Evolutionary conservation across 1,140 invertebrate species (phyloP), one percentile per base, ranked within the genome.

Genomic region (Thaumetopoea pityocampa): DNA sequence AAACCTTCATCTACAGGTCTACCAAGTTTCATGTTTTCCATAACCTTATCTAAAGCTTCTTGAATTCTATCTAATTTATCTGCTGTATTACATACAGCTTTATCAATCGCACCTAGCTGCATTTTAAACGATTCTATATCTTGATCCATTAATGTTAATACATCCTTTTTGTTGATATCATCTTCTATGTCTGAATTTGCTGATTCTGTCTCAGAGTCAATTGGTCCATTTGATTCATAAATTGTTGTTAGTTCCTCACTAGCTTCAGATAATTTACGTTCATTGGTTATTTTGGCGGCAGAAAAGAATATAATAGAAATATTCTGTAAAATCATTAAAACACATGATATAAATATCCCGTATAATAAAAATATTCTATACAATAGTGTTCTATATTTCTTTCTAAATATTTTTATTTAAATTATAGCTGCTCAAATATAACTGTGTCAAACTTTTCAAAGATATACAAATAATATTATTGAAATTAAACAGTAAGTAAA

Each of bases 211-310:
- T 76, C 51, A 29, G 66, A 53, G 22, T 56, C 52, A 15, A 29
- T 49, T 32, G 66, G 51, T 20, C 53, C 51, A 7, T 74, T 49
- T 32, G 66, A 51, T 20, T 55, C 51, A 7, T 74, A 45, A 51
- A 37, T 28, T 16, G 37, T 20, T 38, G 27, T 10, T 5, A 11
- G 5, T 44, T 46, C 23, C 24, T 57, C 58, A 40, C 61, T 61
- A 20, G 74, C 64, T 54, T 83, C 71, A 8, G 73, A 67, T 51
- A 84, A 69, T 44, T 74, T 76, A 36, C 80, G 77, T 40, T 86
- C 77, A 51, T 86, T 85, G 45, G 72, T 67, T 61, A 64, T 70
- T 53, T 92, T 88, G 24, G 87, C 85, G 11, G 87, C 88, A 24
- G 79, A 83, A 52, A 83, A 83, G 42, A 80, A 83, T 33, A 79